Percentiles rank a stretch among this genome's conserved stretches.
phyloP scores from a whole-genome alignment of 2,113 vertebrate species.

The Oreochromis aureus region DNA sequence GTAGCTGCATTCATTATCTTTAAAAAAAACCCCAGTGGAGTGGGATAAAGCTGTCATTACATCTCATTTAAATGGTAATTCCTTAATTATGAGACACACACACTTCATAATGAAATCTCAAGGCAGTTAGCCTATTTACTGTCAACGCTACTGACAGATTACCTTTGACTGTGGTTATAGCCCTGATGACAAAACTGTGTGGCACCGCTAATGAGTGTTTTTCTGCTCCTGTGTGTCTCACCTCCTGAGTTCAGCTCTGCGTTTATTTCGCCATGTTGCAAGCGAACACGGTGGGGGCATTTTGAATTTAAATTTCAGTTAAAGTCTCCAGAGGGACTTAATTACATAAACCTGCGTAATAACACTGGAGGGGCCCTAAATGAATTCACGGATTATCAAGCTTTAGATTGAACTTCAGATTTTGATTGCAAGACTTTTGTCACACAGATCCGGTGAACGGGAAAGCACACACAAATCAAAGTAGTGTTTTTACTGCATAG shows the following conservation, averaged over 20 bases:
- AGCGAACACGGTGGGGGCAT: neutral
- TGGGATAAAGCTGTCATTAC: neutral
- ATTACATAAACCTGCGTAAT: neutral
- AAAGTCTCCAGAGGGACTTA: neutral
- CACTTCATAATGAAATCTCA: neutral
- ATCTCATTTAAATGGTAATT: neutral
- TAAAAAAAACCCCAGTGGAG: neutral
- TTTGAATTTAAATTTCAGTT: neutral
- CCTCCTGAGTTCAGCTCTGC: neutral
- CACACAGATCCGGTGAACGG: neutral
- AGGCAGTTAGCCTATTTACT: neutral
- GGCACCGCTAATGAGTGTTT: neutral
- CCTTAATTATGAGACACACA: neutral
- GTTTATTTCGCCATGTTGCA: neutral
- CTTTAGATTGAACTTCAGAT: neutral
- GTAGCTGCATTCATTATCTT: neutral
- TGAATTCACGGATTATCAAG: neutral
- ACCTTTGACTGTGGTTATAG: neutral
- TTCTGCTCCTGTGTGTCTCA: neutral
- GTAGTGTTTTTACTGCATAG: neutral
- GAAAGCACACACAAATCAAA: neutral
- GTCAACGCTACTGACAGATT: neutral
- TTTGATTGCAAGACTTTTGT: neutral
- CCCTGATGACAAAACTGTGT: neutral
- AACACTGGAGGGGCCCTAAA: neutral